These are phyloP conservation scores for Drosophila bunnanda DNA, from an alignment of 2,888 invertebrate genomes.

Conservation along the genomic window DNA sequence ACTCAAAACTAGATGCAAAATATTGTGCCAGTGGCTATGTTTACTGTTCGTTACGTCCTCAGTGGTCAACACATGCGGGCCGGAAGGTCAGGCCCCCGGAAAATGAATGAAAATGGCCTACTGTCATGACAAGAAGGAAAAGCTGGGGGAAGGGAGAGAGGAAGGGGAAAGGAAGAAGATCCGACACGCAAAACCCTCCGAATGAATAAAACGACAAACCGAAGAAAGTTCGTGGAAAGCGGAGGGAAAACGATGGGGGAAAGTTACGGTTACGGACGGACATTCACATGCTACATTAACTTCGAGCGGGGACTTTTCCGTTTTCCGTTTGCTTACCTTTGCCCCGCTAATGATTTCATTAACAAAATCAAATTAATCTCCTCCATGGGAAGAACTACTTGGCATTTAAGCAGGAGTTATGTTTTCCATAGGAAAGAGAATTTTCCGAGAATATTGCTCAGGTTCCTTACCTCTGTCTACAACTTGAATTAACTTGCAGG, in stretches of 20 bases:
- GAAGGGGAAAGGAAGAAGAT: background rate
- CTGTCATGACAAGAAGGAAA: slow-evolving; percentile 32
- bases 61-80: slow-evolving; percentile 24
- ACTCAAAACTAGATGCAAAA: background rate
- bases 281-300: slow-evolving; percentile 40
- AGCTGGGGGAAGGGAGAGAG: too few species aligned
- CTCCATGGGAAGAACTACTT: slow-evolving; percentile 30
- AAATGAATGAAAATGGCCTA: slow-evolving; percentile 36
- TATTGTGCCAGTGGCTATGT: slow-evolving; percentile 31
- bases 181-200: slow-evolving; percentile 25
- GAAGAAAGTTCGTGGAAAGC: background rate
- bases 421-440: background rate
- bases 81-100: slow-evolving; percentile 13
- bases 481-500: background rate
- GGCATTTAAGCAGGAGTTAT: background rate
- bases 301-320: background rate
- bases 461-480: background rate
- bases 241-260: slow-evolving; percentile 10
- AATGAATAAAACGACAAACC: slow-evolving; percentile 12
- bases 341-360: slow-evolving; percentile 39
- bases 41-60: slow-evolving; percentile 53
- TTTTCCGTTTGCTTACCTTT: slow-evolving; percentile 26
- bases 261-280: slow-evolving; percentile 11
- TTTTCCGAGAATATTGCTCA: background rate
- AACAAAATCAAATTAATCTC: slow-evolving; percentile 47